Evolutionary conservation across 2,888 invertebrate species (phyloP).

Genomic region (Metopia argyrocephala): DNA sequence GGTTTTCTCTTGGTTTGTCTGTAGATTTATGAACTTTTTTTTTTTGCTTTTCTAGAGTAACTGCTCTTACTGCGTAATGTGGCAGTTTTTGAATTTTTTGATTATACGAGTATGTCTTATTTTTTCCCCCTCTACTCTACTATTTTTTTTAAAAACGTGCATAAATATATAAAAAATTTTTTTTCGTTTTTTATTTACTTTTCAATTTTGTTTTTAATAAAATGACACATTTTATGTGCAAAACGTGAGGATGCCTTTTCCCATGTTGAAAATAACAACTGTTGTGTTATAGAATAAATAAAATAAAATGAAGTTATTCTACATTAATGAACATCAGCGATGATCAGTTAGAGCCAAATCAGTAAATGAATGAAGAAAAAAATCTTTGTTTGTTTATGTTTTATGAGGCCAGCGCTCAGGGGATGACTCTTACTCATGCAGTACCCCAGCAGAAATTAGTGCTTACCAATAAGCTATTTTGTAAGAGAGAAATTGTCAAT

Average conservation of each 20-base stretch:
- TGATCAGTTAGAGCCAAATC: background rate
- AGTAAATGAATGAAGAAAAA: no score
- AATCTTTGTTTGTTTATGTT: no score
- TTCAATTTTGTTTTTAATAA: conserved; percentile 64
- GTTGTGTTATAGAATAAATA: background rate
- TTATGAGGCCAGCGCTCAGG: no score
- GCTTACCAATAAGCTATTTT: no score
- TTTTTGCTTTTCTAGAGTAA: background rate
- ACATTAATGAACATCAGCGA: background rate
- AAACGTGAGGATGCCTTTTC: conserved; percentile 76
- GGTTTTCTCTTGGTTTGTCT: conserved; percentile 27
- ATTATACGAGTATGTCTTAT: conserved; percentile 39
- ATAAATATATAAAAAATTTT: background rate
- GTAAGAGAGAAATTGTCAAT: no score
- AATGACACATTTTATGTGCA: conserved; percentile 73
- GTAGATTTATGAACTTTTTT: conserved; percentile 46
- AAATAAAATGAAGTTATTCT: background rate
- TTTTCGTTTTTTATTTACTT: conserved; percentile 47
- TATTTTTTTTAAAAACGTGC: background rate
- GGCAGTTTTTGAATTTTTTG: conserved; percentile 22
- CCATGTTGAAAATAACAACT: background rate
- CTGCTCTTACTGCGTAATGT: conserved; percentile 44
- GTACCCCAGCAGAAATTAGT: no score
- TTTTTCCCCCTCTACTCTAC: background rate
- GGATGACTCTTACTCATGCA: no score